These are phyloP conservation scores for Rhagologus leucostigma DNA, from an alignment of 2,113 vertebrate species.

Conservation along the genomic window DNA sequence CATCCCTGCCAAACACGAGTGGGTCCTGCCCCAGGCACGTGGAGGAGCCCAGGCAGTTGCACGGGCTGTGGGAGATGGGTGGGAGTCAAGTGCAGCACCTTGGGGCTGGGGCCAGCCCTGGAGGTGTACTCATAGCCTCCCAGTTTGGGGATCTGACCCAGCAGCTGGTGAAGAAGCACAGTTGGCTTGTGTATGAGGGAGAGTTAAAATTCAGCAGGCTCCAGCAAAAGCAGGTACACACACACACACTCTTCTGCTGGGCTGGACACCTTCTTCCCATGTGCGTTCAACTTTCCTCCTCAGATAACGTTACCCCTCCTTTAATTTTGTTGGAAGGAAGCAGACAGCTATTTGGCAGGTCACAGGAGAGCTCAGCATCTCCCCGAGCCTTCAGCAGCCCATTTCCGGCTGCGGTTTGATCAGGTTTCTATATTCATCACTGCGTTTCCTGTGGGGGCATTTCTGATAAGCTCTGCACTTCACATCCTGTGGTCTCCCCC, in stretches of 20 bases:
- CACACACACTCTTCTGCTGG: accelerated
- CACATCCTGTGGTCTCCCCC: conserved; percentile 23
- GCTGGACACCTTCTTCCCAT: background rate
- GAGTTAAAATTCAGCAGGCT: background rate
- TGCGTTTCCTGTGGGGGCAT: conserved; percentile 6
- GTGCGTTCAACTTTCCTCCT: background rate
- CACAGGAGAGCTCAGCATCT: conserved; percentile 25
- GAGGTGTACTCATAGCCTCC: background rate
- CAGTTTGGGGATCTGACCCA: background rate
- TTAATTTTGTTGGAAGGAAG: conserved; percentile 26
- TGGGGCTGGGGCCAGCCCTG: background rate
- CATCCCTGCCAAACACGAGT: background rate
- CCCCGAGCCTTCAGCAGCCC: background rate
- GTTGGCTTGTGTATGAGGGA: background rate
- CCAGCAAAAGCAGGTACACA: background rate
- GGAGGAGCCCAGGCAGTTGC: background rate
- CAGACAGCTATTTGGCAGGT: conserved; percentile 13
- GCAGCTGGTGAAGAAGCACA: background rate
- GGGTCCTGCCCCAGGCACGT: background rate
- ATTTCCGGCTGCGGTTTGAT: background rate
- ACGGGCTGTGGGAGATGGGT: background rate
- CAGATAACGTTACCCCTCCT: background rate
- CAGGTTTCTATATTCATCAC: conserved; percentile 40
- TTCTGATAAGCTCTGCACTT: conserved; percentile 48
- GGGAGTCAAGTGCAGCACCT: background rate